Evolutionary conservation across 1,140 invertebrate species (phyloP), one percentile per base, ranked within the genome.

Genomic region (Sminthurinus signatus): DNA sequence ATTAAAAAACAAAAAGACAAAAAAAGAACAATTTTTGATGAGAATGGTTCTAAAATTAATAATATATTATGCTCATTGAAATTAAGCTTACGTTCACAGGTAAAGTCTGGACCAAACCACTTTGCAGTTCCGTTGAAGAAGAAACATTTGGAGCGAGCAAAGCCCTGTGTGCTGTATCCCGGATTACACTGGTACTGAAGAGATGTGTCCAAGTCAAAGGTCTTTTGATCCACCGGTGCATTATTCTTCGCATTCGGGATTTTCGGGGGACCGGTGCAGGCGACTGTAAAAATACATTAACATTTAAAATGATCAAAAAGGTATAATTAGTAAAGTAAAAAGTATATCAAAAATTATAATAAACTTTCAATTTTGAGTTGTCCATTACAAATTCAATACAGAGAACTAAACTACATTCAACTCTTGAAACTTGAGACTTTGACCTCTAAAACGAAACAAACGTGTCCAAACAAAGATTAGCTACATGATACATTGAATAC

Each of bases 161-260:
- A 89, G 0, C 92, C 91, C 67, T 87, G 86, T 27, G 88, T 87
- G 27, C 86, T 85, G 77, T 93, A 96, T 2, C 94, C 93, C 19
- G 86, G 86, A 68, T 89, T 84, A 75, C 95, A 98, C 71, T 87
- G 87, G 79, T 98, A 98, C 74, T 91, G 86, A 0, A 97, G 84
- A 0, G 86, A 88, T 14, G 84, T 87, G 70, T 89, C 87, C 65
- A 91, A 75, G 74, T 90, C 88, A 73, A 91, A 93, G 17, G 87
- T 89, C 3, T 82, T 83, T 74, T 92, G 88, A 65, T 90, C 88
- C 1, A 82, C 78, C 3, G 88, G 80, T 0, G 89, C 90, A 50
- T 92, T 91, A 78, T 96, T 90, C 17, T 86, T 80, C 0, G 94
- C 92, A 76, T 96, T 88, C 54, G 89, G 86, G 27, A 96, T 86